Base-by-base conservation (phyloP, 2,797 vertebrate genomes). In the Numenius phaeopus region DNA sequence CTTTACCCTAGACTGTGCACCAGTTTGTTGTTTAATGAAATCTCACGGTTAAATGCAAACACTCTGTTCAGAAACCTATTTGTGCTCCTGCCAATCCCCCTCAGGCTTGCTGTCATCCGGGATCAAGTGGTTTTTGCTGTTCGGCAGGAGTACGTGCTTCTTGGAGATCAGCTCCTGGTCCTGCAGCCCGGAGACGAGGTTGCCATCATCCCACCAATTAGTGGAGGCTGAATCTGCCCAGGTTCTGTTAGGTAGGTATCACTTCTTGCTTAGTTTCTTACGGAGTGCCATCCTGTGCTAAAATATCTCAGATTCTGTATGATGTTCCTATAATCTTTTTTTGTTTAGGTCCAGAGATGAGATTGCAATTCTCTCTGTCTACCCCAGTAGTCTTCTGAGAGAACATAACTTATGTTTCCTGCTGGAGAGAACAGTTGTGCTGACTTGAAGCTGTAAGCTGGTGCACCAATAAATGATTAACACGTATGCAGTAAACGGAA, bases 151-250 rank as follows among this genome's bases (percentile, higher is more conserved):
- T 99, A 99, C 98, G 98, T 99, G 90, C 83, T 98, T 75, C 97
- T 99, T 34, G 98, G 98, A 54, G 98, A 99, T 88, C 98, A 99
- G 86, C 86, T 97, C 12, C 87, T 99, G 87, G 96, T 92, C 26
- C 97, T 99, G 73, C 97, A 94, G 12, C 95, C 99, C 8, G 99
- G 99, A 34, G 99, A 99, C 80, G 99, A 99, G 97, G 97, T 99
- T n/a, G 99, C 99, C 2, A 94, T 99, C 87, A 99, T 99, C 77
- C 99, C 99, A 27, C 99, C 99, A 0, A 99, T 99, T 61, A 99
- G 99, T 22, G 99, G 99, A 94, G 99, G 99, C 30, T 99, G 98
- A 96, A 18, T 49, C 23, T 65, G 26, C 37, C 47, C 39, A 44
- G 7, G 19, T n/a, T 70, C 50, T 61, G 6, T 61, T 76, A 61